Evolutionary conservation across 2,113 vertebrate species (phyloP), one percentile per base, ranked within the genome.

Genomic region (Oreotrochilus melanogaster): DNA sequence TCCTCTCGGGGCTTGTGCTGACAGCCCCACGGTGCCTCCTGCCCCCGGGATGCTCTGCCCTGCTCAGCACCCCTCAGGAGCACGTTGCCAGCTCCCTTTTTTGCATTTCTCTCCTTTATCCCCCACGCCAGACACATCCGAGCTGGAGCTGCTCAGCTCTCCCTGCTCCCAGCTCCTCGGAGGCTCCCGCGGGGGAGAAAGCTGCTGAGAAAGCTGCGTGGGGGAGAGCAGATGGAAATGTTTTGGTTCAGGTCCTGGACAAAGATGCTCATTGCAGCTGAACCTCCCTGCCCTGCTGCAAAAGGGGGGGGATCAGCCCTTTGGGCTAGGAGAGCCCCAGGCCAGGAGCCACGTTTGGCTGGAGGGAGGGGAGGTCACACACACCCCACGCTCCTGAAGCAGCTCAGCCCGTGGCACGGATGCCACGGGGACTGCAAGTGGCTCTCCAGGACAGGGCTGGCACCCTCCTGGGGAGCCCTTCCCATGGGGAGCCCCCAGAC

Each of bases 1-100:
- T 92, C 81, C 89, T 94, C 93, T 92, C 2, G 12, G 89, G 89
- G n/a, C 72, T 80, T 37, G n/a, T 3, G 22, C 72, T 88, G 97
- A 87, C 64, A 69, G 54, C 62, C 79, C 61, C 86, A 50, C 71
- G 0, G 17, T 27, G 8, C 69, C 76, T 57, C 73, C 92, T 70
- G 24, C 58, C 86, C 85, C 70, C 24, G 8, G 96, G 82, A 89
- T 50, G 86, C 88, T 5, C 0, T 17, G 56, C 48, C 53, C 1
- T 0, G 4, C 56, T 56, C 58, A 24, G 78, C 83, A 79, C 88
- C 50, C 9, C n/a, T 78, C 4, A 0, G 69, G 79, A 65, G 19
- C 9, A 2, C 1, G 2, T 54, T 66, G 73, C 78, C 89, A 53
- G 78, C 65, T 78, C 70, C 0, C 4, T 14, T 67, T 27, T 14